phyloP scores from a whole-genome alignment of 1,140 invertebrate species.

The Magallana ariakensis region DNA sequence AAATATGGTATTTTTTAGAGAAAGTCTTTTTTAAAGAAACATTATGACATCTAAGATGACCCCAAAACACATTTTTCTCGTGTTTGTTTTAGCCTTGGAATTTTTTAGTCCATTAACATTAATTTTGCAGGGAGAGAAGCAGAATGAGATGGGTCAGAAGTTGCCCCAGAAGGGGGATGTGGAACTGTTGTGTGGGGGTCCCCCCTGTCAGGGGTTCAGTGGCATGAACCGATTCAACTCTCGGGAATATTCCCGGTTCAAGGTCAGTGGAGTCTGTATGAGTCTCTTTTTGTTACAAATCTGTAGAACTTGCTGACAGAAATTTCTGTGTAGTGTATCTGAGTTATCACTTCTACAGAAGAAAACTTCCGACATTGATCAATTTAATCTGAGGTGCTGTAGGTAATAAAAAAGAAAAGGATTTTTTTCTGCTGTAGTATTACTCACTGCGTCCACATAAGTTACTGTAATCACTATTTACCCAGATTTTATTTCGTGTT shows the following conservation, averaged over 20 bases:
- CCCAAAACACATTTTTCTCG: not conserved
- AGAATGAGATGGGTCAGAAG: slow-evolving; percentile 82
- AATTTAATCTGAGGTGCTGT: no score
- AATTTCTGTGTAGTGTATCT: no score
- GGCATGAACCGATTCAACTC: slow-evolving; percentile 94
- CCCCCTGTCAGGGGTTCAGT: slow-evolving; percentile 95
- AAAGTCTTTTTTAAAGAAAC: not conserved
- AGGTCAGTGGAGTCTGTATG: slow-evolving; percentile 78
- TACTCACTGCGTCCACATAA: no score
- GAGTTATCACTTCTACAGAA: no score
- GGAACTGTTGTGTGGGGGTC: slow-evolving; percentile 91
- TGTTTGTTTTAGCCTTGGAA: not conserved
- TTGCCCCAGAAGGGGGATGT: slow-evolving; percentile 90
- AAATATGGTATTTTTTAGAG: no score
- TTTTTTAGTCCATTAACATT: not conserved
- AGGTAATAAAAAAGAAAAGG: no score
- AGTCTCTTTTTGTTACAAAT: no score
- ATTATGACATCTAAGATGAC: no score
- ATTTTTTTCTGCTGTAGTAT: no score
- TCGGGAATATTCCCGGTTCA: slow-evolving; percentile 92
- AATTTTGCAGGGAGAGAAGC: slow-evolving; percentile 80
- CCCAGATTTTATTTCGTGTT: slow-evolving; percentile 45
- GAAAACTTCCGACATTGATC: no score
- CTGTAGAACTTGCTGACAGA: no score
- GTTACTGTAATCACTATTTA: no score